Conservation (phyloP, 2,888 invertebrate species). For the Tetragonula carbonaria region DNA sequence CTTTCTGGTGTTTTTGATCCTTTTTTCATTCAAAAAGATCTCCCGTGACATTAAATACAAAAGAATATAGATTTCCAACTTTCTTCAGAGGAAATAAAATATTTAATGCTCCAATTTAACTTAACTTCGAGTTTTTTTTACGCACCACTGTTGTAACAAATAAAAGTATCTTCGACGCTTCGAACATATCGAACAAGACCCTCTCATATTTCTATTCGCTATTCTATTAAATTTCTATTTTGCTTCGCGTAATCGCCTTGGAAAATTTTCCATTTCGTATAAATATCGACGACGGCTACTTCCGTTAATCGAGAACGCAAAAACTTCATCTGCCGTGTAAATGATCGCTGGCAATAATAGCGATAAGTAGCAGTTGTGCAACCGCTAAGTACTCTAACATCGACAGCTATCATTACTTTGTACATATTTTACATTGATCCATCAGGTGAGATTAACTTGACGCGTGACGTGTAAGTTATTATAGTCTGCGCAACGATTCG, state of each 20-base stretch:
- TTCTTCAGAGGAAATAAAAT: too few species aligned
- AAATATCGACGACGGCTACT: background rate
- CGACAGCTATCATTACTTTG: constrained; percentile 14
- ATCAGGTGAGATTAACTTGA: constrained; percentile 4
- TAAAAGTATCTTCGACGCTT: too few species aligned
- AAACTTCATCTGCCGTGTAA: background rate
- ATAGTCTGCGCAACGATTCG: background rate
- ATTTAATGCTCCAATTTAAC: too few species aligned
- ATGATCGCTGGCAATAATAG: background rate
- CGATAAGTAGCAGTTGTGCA: background rate
- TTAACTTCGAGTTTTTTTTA: too few species aligned
- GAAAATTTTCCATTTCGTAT: background rate
- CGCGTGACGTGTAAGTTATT: constrained; percentile 7
- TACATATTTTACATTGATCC: constrained; percentile 2
- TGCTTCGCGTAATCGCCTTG: background rate
- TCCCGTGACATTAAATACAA: too few species aligned
- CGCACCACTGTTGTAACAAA: too few species aligned
- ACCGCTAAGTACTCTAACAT: constrained; percentile 3
- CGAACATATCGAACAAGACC: too few species aligned
- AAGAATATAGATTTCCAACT: too few species aligned
- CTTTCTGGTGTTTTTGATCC: too few species aligned
- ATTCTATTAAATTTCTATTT: too few species aligned
- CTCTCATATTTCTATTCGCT: too few species aligned
- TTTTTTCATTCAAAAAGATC: too few species aligned
- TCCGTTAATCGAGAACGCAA: background rate